Evolutionary conservation across 1,140 invertebrate genomes (phyloP).

Genomic region (Neodiprion lecontei): DNA sequence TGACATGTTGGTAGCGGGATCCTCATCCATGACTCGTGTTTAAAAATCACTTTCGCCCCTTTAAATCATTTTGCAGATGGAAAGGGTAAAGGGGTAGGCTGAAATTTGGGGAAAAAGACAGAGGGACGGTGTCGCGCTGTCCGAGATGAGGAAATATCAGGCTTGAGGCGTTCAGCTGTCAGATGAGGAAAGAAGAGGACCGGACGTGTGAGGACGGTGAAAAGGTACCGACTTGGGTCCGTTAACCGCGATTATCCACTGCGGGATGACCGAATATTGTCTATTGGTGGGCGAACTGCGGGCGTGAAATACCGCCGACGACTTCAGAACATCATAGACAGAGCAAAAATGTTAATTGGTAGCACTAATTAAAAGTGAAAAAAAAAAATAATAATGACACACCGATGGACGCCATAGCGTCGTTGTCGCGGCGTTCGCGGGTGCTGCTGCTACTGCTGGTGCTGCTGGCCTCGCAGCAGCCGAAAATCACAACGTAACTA

Average conservation of each 20-base stretch:
- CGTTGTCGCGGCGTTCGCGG: conserved; percentile 33
- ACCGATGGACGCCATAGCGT: conserved; percentile 54
- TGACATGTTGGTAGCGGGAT: conserved; percentile 47
- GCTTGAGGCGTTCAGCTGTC: not conserved
- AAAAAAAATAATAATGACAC: conserved; percentile 40
- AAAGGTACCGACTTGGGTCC: not conserved
- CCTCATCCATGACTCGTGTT: not conserved
- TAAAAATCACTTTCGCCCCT: not conserved
- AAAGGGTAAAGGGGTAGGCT: too few species aligned
- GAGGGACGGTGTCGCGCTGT: too few species aligned
- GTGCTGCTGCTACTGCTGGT: not conserved
- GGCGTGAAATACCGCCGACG: too few species aligned
- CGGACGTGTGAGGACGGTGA: too few species aligned
- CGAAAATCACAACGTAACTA: conserved; percentile 2
- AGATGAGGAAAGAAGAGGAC: not conserved
- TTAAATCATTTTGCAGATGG: not conserved
- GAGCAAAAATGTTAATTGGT: conserved; percentile 29
- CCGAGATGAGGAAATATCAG: not conserved
- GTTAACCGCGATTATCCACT: not conserved
- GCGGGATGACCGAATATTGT: too few species aligned
- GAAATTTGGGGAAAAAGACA: too few species aligned
- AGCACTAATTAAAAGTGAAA: conserved; percentile 38
- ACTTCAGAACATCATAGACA: too few species aligned
- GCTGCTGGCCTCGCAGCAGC: not conserved
- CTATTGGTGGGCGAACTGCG: too few species aligned